Percentiles rank a stretch among this genome's conserved stretches.
Evolutionary conservation across 2,113 vertebrate species (phyloP).

Genomic region (Marmota flaviventris): DNA sequence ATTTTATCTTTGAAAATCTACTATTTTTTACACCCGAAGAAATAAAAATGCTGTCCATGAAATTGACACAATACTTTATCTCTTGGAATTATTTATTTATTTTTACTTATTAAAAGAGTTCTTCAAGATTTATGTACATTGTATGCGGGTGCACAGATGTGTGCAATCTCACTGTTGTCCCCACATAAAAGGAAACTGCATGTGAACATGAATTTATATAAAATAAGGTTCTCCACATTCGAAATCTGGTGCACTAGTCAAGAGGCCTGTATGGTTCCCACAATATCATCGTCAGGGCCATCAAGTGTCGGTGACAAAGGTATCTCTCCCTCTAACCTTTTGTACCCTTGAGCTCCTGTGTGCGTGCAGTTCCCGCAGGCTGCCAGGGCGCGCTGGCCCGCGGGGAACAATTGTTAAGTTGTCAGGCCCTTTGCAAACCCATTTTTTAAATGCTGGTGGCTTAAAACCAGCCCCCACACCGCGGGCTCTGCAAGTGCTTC

Average conservation of each 20-base stretch:
- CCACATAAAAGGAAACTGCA: background rate
- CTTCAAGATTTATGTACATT: background rate
- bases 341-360: background rate
- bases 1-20: background rate
- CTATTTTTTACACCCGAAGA: background rate
- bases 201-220: background rate
- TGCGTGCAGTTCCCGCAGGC: background rate
- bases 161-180: background rate
- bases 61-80: background rate
- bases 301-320: background rate
- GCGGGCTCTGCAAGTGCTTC: background rate
- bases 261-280: background rate
- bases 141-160: background rate
- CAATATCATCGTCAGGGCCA: background rate
- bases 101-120: background rate
- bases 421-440: background rate
- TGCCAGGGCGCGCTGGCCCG: background rate
- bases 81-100: background rate
- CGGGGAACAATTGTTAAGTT: background rate
- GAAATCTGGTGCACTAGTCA: background rate
- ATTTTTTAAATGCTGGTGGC: background rate
- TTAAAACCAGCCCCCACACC: background rate
- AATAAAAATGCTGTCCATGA: background rate
- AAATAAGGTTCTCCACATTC: background rate
- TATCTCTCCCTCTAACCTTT: background rate